These are phyloP conservation scores for Rhabditoides inermis DNA, from an alignment of 2,888 invertebrate genomes.

Conservation along the genomic window DNA sequence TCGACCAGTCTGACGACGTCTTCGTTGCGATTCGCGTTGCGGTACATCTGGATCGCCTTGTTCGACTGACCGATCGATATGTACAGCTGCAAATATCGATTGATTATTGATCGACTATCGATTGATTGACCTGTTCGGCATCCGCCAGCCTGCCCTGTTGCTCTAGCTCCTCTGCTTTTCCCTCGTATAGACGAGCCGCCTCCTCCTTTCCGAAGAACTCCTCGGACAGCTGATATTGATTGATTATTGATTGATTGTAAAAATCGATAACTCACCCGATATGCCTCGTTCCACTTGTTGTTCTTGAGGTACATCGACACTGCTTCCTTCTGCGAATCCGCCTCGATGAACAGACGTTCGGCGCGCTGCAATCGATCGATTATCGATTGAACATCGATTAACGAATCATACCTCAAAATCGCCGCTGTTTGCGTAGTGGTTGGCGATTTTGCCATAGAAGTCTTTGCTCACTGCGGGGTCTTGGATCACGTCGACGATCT, in stretches of 20 bases:
- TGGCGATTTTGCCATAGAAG: conserved; percentile 75
- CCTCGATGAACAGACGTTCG: conserved; percentile 74
- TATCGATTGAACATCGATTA: conserved; percentile 39
- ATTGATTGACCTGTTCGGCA: conserved; percentile 67
- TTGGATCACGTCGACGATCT: conserved; percentile 53
- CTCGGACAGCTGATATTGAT: conserved; percentile 54
- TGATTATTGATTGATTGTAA: not conserved
- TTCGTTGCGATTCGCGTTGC: conserved; percentile 72
- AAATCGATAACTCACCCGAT: conserved; percentile 60
- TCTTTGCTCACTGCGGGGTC: conserved; percentile 66
- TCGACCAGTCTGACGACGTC: conserved; percentile 84
- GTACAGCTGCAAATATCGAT: conserved; percentile 56
- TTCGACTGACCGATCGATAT: conserved; percentile 82
- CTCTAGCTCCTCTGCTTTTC: conserved; percentile 73
- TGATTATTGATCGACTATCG: not conserved
- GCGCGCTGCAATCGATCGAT: conserved; percentile 61
- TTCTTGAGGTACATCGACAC: conserved; percentile 79
- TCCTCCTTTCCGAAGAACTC: conserved; percentile 57
- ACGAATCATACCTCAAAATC: conserved; percentile 63
- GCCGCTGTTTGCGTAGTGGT: conserved; percentile 70
- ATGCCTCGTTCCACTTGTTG: conserved; percentile 74
- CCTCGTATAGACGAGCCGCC: conserved; percentile 69
- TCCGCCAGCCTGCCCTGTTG: conserved; percentile 70
- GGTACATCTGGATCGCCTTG: conserved; percentile 93
- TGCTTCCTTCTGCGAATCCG: conserved; percentile 74